Evolutionary conservation across 2,797 vertebrate species (phyloP).

Genomic region (Sparidentex hasta): DNA sequence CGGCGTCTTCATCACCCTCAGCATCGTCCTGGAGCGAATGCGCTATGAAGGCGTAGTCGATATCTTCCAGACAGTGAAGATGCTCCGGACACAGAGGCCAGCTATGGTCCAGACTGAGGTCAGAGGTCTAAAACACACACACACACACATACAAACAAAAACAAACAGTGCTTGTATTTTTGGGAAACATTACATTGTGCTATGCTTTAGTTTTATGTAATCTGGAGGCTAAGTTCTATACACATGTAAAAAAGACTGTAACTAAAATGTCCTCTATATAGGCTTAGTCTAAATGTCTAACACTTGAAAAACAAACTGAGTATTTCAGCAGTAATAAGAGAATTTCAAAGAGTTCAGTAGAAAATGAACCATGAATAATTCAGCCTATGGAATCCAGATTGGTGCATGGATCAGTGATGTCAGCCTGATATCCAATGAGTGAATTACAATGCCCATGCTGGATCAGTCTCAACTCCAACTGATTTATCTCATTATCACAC

Average conservation of each 20-base stretch:
- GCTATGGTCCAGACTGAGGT: conserved; percentile 99
- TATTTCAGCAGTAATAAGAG: too few species aligned
- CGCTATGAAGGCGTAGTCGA: conserved; percentile 98
- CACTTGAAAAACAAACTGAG: too few species aligned
- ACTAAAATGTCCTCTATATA: background rate
- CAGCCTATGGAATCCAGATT: too few species aligned
- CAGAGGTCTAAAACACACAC: conserved; percentile 51
- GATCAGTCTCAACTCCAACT: too few species aligned
- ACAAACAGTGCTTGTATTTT: background rate
- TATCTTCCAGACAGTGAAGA: conserved; percentile 99
- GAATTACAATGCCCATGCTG: too few species aligned
- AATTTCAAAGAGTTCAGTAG: too few species aligned
- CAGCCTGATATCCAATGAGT: too few species aligned
- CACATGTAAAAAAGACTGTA: background rate
- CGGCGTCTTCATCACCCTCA: conserved; percentile 97
- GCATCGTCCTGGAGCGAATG: conserved; percentile 98
- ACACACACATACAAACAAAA: conserved; percentile 6
- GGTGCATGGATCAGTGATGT: too few species aligned
- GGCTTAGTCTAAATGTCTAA: too few species aligned
- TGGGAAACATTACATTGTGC: background rate
- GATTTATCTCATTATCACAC: too few species aligned
- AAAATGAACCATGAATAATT: too few species aligned
- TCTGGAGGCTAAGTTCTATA: background rate
- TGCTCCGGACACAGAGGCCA: conserved; percentile 97
- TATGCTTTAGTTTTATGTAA: background rate